Conservation (phyloP, 2,797 vertebrate genomes). For the Scleropages formosus region DNA sequence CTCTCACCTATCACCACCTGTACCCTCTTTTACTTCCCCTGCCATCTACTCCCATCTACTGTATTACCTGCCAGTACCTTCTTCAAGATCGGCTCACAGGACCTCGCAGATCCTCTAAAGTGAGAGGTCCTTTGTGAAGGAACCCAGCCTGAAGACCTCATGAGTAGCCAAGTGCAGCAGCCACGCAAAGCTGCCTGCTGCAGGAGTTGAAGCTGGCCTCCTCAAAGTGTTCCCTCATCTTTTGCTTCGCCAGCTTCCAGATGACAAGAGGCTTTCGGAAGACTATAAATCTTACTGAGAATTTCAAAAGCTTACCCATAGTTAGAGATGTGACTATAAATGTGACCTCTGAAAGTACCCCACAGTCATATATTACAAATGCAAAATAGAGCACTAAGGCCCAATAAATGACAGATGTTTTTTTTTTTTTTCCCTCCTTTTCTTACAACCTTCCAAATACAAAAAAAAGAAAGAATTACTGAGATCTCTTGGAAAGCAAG, state of each 20-base stretch:
- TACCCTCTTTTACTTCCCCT: conserved; percentile 22
- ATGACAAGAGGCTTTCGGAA: conserved; percentile 49
- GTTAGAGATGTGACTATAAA: conserved; percentile 45
- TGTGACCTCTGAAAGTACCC: conserved; percentile 45
- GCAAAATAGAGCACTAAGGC: conserved; percentile 32
- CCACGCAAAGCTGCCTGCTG: conserved; percentile 31
- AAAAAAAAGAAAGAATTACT: background rate
- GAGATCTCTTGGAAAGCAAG: background rate
- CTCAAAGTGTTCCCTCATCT: conserved; percentile 23
- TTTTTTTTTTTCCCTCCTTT: conserved; percentile 23
- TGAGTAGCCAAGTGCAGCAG: conserved; percentile 17
- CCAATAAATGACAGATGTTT: conserved; percentile 47
- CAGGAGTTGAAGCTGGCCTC: conserved; percentile 19
- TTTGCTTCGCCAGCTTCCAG: conserved; percentile 39
- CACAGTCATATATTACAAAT: conserved; percentile 44
- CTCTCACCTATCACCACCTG: too few relatives aligned
- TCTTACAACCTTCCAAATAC: too few relatives aligned
- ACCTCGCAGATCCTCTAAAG: conserved; percentile 18
- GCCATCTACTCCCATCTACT: conserved; percentile 11
- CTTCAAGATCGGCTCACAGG: background rate
- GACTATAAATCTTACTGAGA: conserved; percentile 41
- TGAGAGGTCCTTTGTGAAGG: conserved; percentile 28
- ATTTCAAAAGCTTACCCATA: conserved; percentile 42
- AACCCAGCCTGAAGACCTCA: conserved; percentile 12
- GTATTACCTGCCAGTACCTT: background rate